Evolutionary conservation across 2,113 vertebrate genomes (phyloP).

Genomic region (Chiloscyllium plagiosum): DNA sequence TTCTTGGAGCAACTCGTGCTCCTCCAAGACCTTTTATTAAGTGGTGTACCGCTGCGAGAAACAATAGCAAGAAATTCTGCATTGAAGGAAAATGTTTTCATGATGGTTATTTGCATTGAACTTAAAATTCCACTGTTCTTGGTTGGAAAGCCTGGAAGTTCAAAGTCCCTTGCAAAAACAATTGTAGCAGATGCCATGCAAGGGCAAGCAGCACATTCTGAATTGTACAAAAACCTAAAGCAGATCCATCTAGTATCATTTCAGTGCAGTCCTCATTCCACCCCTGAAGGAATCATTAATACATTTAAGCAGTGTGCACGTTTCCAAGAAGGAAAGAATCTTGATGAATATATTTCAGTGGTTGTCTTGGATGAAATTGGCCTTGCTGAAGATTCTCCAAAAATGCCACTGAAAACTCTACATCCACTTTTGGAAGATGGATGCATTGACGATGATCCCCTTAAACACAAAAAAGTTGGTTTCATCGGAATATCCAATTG

Average conservation of each 20-base stretch:
- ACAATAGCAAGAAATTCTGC: slow-evolving; percentile 86
- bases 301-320: slow-evolving; percentile 91
- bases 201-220: slow-evolving; percentile 76
- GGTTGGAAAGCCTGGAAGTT: slow-evolving; percentile 94
- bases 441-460: slow-evolving; percentile 81
- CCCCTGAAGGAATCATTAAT: slow-evolving; percentile 88
- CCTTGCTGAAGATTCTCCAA: slow-evolving; percentile 88
- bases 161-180: slow-evolving; percentile 93
- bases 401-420: slow-evolving; percentile 91
- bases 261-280: slow-evolving; percentile 95
- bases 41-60: slow-evolving; percentile 62
- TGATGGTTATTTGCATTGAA: slow-evolving; percentile 96
- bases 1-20: slow-evolving; percentile 70
- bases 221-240: slow-evolving; percentile 78
- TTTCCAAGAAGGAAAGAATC: slow-evolving; percentile 89
- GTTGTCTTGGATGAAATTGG: slow-evolving; percentile 96
- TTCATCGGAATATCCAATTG: slow-evolving; percentile 96
- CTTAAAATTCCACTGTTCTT: slow-evolving; percentile 89
- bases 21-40: slow-evolving; percentile 79
- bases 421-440: slow-evolving; percentile 91
- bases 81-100: slow-evolving; percentile 92
- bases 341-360: slow-evolving; percentile 81
- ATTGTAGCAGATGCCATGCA: slow-evolving; percentile 93
- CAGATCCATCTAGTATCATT: slow-evolving; percentile 91
- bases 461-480: slow-evolving; percentile 87